Evolutionary conservation across 2,888 invertebrate genomes (phyloP).

Genomic region (Thereva unica): DNA sequence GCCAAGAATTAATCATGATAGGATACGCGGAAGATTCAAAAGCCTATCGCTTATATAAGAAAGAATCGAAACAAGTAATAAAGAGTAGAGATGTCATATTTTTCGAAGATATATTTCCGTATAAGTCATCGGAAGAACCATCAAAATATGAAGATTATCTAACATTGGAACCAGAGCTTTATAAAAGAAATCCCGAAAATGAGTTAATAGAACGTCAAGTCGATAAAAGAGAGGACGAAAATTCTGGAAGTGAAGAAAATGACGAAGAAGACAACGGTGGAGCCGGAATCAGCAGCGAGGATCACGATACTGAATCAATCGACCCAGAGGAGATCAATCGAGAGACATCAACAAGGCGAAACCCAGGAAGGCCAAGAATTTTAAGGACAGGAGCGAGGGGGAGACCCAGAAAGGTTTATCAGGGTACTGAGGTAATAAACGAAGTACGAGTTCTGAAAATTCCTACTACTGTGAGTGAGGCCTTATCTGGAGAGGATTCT

Average conservation of each 20-base stretch:
- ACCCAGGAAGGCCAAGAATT: conserved; percentile 31
- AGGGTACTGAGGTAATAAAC: conserved; percentile 21
- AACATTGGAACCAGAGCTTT: no score
- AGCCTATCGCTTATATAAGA: neutral
- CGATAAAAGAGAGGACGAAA: no score
- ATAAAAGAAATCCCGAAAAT: no score
- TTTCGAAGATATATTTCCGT: conserved; percentile 42
- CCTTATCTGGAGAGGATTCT: conserved; percentile 30
- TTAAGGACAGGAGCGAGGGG: conserved; percentile 22
- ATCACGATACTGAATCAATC: conserved; percentile 3
- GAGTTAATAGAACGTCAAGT: no score
- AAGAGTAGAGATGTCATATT: conserved; percentile 41
- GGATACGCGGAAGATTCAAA: no score
- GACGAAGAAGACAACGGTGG: neutral
- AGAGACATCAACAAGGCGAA: conserved; percentile 9
- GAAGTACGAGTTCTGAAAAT: conserved; percentile 9
- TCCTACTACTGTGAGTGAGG: conserved; percentile 35
- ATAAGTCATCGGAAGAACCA: neutral
- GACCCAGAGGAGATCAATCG: neutral
- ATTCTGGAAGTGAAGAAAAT: conserved; percentile 13
- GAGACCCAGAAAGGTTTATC: conserved; percentile 36
- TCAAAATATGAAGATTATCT: no score
- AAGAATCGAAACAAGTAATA: neutral
- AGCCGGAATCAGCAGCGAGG: neutral
- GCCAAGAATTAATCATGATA: no score